Conservation (phyloP, 2,888 invertebrate species). For the Dryococelus australis region DNA sequence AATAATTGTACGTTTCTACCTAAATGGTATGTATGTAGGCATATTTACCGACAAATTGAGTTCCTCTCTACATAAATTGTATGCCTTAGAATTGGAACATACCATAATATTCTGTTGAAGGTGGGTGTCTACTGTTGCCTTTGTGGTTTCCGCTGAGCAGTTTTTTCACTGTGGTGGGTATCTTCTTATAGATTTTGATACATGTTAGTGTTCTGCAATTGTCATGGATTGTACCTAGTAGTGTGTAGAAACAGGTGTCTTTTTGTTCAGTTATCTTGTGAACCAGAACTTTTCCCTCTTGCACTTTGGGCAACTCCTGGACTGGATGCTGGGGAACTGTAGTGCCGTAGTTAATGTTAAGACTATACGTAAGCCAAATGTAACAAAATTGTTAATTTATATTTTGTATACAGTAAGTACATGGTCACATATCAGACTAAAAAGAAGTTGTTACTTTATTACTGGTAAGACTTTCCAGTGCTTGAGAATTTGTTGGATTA, state of each 20-base stretch:
- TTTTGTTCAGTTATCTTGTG: not conserved
- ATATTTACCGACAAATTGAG: not conserved
- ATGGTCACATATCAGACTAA: slow-evolving; percentile 40
- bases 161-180: not conserved
- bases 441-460: slow-evolving; percentile 31
- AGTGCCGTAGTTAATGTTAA: slow-evolving; percentile 35
- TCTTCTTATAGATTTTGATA: not conserved
- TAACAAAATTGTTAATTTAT: slow-evolving; percentile 41
- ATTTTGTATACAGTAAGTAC: slow-evolving; percentile 42
- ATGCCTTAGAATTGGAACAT: not conserved
- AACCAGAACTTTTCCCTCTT: not conserved
- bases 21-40: not conserved
- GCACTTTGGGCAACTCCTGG: slow-evolving; percentile 29
- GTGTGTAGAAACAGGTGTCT: not conserved
- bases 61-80: not conserved
- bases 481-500: not conserved
- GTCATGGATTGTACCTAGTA: not conserved
- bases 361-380: slow-evolving; percentile 45
- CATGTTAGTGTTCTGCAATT: not conserved
- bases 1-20: not conserved
- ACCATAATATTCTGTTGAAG: not conserved
- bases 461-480: not conserved
- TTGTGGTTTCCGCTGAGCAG: not conserved
- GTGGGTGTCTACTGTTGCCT: not conserved
- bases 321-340: not conserved